Conservation (phyloP, 2,797 vertebrate species). For the Myripristis jacobus region DNA sequence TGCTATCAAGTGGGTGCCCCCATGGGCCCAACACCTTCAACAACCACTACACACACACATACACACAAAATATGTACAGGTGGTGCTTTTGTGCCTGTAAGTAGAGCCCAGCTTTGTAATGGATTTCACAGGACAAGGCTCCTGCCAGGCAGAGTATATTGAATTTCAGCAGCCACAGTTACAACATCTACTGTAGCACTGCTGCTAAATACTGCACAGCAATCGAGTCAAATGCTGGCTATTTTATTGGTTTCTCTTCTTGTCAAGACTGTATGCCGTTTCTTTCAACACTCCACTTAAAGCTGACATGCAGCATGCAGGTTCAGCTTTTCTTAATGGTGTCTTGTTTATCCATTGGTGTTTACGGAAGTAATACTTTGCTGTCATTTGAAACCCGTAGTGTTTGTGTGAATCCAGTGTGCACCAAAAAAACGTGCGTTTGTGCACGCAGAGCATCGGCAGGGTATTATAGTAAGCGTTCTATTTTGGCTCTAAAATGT, state of each 20-base stretch:
- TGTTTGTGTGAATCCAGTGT: neutral
- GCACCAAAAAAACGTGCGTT: neutral
- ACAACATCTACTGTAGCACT: conserved; percentile 29
- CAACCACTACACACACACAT: conserved; percentile 25
- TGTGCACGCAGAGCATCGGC: neutral
- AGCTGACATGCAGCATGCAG: conserved; percentile 15
- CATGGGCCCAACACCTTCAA: conserved; percentile 29
- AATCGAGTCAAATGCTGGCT: conserved; percentile 1
- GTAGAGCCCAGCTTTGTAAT: conserved; percentile 53
- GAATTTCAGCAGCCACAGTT: conserved; percentile 58
- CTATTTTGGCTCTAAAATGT: conserved; percentile 26
- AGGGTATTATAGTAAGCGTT: neutral
- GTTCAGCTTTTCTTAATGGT: neutral
- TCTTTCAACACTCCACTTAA: neutral
- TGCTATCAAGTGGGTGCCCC: conserved; percentile 28
- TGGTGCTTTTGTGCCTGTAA: conserved; percentile 45
- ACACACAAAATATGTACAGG: conserved; percentile 13
- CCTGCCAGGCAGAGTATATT: conserved; percentile 46
- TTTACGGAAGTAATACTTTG: neutral
- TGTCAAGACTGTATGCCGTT: neutral
- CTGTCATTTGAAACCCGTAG: neutral
- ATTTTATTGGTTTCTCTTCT: conserved; percentile 14
- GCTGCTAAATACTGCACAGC: conserved; percentile 29
- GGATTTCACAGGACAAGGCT: conserved; percentile 49
- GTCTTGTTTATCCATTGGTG: neutral